Base-by-base conservation (phyloP, 2,888 invertebrate species). In the Aphidoletes aphidimyza region DNA sequence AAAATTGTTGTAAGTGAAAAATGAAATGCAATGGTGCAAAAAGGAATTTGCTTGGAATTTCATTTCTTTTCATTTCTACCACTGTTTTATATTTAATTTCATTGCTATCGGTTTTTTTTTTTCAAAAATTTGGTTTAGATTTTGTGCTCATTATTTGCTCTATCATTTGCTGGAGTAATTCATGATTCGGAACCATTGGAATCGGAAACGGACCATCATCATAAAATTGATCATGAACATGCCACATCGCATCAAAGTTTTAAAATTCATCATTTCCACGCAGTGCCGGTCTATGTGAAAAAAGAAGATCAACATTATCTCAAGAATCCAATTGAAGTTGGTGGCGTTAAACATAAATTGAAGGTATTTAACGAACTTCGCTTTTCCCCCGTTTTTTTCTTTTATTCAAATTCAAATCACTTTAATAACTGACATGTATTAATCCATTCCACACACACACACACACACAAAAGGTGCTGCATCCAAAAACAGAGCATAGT, bases 171-270 rank as follows among this genome's bases (percentile, higher is more conserved):
- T 78, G 84, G 84, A 11, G 39, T 85, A 36, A 85, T 85, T 78
- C 85, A 85, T 26, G 85, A 85, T 78, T 37, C n/a, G 81, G 86
- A 84, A 39, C 91, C 90, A 84, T 89, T 88, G 36, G 87, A 90
- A 11, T 91, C 91, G 6, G 92, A 92, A 85, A 89, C 89, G 22
- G 90, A 90, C 85, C 91, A 92, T 87, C 92, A 93, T 86, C 92
- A 92, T 85, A 91, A 92, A 86, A 90, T 93, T 45, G 92, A 93
- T 86, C 93, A 93, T 87, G 92, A 93, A 86, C 93, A 93, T 87
- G 93, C 93, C 42, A 93, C 93, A 86, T 93, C 93, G 69, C 94
- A 94, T 87, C 94, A 94, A 89, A 93, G 92, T 85, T 92, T 94
- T 86, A 93, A 93, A 87, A 92, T 94, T 86, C 93, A 93, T 88